Conservation (phyloP, 2,888 invertebrate species). For the Epirrita christyi region DNA sequence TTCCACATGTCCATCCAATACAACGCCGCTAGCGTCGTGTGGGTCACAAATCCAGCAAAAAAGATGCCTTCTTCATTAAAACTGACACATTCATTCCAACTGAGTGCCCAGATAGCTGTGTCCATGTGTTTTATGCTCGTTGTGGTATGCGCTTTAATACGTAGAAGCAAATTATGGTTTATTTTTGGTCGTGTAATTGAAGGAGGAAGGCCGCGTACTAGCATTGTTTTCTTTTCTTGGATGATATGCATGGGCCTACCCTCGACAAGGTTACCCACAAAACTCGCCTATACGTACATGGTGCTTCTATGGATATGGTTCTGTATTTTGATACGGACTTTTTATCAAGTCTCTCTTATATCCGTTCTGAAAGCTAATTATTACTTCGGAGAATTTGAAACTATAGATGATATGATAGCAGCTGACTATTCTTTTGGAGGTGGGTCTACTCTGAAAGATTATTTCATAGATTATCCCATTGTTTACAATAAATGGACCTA, state of each 20-base stretch:
- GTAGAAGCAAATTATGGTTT: constrained; percentile 47
- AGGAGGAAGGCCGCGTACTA: constrained; percentile 36
- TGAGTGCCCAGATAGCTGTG: constrained; percentile 52
- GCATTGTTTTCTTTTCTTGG: constrained; percentile 61
- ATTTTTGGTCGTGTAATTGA: constrained; percentile 29
- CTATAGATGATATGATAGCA: constrained; percentile 59
- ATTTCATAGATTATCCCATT: constrained; percentile 56
- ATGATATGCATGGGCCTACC: constrained; percentile 69
- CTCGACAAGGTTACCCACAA: constrained; percentile 53
- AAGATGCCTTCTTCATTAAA: constrained; percentile 60
- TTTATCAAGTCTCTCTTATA: constrained; percentile 69
- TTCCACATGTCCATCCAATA: constrained; percentile 67
- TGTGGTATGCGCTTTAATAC: constrained; percentile 47
- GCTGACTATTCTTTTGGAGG: constrained; percentile 65
- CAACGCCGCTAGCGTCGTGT: constrained; percentile 49
- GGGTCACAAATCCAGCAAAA: constrained; percentile 63
- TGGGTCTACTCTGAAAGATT: constrained; percentile 61
- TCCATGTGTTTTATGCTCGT: constrained; percentile 54
- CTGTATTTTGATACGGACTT: constrained; percentile 66
- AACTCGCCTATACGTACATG: constrained; percentile 51
- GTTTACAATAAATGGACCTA: constrained; percentile 60
- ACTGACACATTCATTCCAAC: constrained; percentile 62
- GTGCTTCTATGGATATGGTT: constrained; percentile 67
- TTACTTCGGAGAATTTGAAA: constrained; percentile 53
- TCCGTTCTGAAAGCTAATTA: constrained; percentile 62